Conservation (phyloP, 2,113 vertebrate genomes). For the Panthera leo region DNA sequence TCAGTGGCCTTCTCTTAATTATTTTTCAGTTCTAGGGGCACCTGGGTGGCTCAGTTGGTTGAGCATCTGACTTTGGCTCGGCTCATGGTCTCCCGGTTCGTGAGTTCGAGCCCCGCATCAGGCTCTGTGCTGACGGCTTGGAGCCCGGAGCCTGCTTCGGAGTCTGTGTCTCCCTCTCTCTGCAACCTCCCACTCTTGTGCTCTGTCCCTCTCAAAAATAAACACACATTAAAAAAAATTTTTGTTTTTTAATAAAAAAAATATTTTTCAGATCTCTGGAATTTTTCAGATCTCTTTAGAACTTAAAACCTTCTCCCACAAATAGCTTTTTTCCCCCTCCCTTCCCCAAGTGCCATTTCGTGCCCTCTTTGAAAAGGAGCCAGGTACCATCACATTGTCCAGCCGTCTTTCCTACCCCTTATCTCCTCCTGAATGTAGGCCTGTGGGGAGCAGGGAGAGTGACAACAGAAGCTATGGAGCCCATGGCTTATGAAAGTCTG, state of each 20-base stretch:
- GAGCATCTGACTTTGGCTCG: too few species aligned
- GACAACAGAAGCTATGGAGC: neutral
- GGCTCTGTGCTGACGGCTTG: too few species aligned
- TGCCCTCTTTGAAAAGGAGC: neutral
- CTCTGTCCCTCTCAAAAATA: too few species aligned
- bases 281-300: constrained; percentile 19
- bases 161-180: too few species aligned
- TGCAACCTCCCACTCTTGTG: too few species aligned
- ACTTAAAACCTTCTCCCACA: neutral
- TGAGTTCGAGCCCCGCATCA: too few species aligned
- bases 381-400: neutral
- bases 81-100: too few species aligned
- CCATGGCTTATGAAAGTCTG: neutral
- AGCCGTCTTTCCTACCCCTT: neutral
- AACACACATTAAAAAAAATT: too few species aligned
- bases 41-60: too few species aligned
- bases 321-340: neutral
- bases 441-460: too few species aligned
- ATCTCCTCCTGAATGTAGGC: neutral
- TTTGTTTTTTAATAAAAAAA: too few species aligned
- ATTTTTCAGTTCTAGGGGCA: neutral
- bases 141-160: too few species aligned
- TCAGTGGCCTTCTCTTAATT: constrained; percentile 26
- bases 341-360: neutral
- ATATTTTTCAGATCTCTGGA: neutral